A percentile compares a stretch with the other conserved stretches of the same genome.
phyloP scores from a whole-genome alignment of 1,140 invertebrate genomes.

The Macrocentrus cingulum region DNA sequence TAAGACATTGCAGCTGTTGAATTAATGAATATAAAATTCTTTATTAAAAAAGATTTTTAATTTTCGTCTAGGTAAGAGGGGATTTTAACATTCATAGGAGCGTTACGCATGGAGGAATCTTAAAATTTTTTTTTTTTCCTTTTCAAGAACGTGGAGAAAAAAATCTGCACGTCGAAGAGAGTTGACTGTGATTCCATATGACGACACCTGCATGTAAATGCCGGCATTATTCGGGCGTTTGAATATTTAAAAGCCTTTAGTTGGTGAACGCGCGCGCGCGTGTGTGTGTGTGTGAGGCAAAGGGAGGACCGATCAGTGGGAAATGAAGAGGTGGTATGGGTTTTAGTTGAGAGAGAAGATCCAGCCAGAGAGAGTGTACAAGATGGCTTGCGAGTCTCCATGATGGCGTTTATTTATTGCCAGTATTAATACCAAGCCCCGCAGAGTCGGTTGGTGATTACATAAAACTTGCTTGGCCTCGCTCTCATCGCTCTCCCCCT shows the following conservation, averaged over 20 bases:
- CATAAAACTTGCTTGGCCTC: slow-evolving; percentile 44
- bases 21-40: too few relatives aligned
- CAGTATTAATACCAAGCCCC: slow-evolving; percentile 46
- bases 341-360: slow-evolving; percentile 8
- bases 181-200: slow-evolving; percentile 31
- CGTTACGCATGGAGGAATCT: too few relatives aligned
- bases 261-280: not conserved
- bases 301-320: not conserved
- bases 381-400: slow-evolving; percentile 30
- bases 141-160: not conserved
- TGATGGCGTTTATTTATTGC: slow-evolving; percentile 46
- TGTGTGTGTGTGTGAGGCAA: too few relatives aligned
- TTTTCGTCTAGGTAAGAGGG: too few relatives aligned
- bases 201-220: slow-evolving; percentile 49
- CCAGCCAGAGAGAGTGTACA: slow-evolving; percentile 14
- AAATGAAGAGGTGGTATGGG: not conserved
- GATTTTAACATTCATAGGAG: too few relatives aligned
- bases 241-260: slow-evolving; percentile 37
- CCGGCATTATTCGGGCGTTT: slow-evolving; percentile 41
- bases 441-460: slow-evolving; percentile 43
- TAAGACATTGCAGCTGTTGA: too few relatives aligned
- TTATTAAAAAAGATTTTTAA: too few relatives aligned
- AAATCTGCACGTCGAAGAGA: not conserved
- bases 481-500: slow-evolving; percentile 21
- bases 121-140: not conserved